Conservation (phyloP, 2,888 invertebrate genomes). For the Lepidocyrtinus sp. region DNA sequence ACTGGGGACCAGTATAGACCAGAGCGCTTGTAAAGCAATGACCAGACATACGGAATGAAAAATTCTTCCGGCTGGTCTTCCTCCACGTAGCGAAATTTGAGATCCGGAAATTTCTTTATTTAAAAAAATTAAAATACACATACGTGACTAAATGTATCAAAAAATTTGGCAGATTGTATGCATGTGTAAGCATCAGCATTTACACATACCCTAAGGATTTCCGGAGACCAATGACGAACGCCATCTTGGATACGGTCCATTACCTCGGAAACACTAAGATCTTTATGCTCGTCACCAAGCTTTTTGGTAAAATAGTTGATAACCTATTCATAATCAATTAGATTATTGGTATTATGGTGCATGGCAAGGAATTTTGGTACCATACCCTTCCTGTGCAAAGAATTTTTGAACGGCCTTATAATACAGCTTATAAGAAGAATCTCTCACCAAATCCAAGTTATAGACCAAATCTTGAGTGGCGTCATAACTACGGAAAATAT, state of each 20-base stretch:
- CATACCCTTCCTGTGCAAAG: too few species aligned
- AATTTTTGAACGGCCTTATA: conserved; percentile 17
- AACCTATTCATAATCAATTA: too few species aligned
- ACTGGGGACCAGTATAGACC: conserved; percentile 75
- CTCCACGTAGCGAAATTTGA: conserved; percentile 99
- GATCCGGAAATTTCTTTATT: conserved; percentile 95
- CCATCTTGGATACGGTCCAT: conserved; percentile 91
- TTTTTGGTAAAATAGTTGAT: conserved; percentile 81
- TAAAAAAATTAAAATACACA: conserved; percentile 39
- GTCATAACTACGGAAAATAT: conserved; percentile 87
- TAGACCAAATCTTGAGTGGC: conserved; percentile 94
- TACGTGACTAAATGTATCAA: conserved; percentile 30
- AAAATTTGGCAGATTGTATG: conserved; percentile 5
- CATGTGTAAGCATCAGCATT: too few species aligned
- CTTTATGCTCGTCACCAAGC: conserved; percentile 77
- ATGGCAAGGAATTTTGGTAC: too few species aligned
- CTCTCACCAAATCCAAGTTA: conserved; percentile 91
- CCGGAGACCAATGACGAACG: conserved; percentile 93
- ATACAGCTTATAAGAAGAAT: not conserved
- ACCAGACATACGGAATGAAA: conserved; percentile 99
- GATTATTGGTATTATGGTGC: too few species aligned
- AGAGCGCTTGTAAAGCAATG: conserved; percentile 80
- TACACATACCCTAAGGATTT: conserved; percentile 85
- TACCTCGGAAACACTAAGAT: conserved; percentile 89
- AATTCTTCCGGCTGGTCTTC: conserved; percentile 99